Evolutionary conservation across 1,140 invertebrate genomes (phyloP).

Genomic region (Drosophila triauraria): DNA sequence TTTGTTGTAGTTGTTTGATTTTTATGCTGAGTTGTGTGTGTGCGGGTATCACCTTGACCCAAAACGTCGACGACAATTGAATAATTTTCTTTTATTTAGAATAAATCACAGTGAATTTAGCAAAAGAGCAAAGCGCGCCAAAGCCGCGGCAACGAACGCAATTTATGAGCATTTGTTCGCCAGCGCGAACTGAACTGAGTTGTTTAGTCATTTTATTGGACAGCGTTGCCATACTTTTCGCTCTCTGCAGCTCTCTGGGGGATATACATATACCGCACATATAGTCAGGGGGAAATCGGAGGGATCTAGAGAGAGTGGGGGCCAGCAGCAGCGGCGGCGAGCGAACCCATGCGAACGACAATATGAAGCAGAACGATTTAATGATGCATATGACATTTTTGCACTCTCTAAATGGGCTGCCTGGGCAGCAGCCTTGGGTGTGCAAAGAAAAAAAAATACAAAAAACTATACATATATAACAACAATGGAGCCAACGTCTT

Average conservation of each 20-base stretch:
- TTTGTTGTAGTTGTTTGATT: conserved; percentile 10
- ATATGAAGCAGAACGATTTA: conserved; percentile 84
- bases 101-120: conserved; percentile 80
- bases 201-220: conserved; percentile 80
- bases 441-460: conserved; percentile 30
- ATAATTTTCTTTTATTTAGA: conserved; percentile 84
- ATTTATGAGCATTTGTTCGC: conserved; percentile 76
- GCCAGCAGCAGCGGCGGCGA: conserved; percentile 2
- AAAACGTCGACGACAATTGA: conserved; percentile 80
- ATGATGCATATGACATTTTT: conserved; percentile 85
- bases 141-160: conserved; percentile 42
- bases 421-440: conserved; percentile 55
- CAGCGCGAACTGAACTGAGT: conserved; percentile 61
- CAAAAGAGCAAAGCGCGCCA: conserved; percentile 50
- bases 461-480: conserved; percentile 13
- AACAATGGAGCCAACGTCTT: conserved; percentile 62
- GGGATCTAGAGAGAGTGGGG: neutral
- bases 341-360: conserved; percentile 68
- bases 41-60: conserved; percentile 76
- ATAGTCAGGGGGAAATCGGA: conserved; percentile 23
- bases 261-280: conserved; percentile 15
- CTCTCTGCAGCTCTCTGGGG: conserved; percentile 44
- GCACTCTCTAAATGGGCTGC: conserved; percentile 82
- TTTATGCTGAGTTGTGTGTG: conserved; percentile 17
- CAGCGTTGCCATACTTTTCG: conserved; percentile 77